Conservation (phyloP, 2,113 vertebrate species). For the Uropsilus gracilis region DNA sequence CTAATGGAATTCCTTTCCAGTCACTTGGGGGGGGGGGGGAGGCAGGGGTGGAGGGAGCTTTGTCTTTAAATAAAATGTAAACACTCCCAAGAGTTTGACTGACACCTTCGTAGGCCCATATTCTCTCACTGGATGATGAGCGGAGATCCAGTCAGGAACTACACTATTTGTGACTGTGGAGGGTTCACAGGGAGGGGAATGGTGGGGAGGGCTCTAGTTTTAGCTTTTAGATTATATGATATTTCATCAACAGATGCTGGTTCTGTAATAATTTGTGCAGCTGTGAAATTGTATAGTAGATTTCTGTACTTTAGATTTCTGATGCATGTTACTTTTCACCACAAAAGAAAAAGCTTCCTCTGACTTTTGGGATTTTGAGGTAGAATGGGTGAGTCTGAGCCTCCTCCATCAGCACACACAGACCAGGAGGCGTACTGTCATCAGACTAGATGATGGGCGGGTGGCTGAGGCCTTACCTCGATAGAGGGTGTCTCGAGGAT, state of each 20-base stretch:
- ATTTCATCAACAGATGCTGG: neutral
- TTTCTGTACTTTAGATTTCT: neutral
- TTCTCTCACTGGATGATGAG: neutral
- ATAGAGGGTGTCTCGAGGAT: conserved; percentile 90
- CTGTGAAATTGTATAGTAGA: neutral
- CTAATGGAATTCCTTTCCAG: neutral
- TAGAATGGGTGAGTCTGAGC: neutral
- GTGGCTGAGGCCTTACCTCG: conserved; percentile 82
- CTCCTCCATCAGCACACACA: neutral
- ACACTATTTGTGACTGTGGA: neutral
- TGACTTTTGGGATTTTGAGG: neutral
- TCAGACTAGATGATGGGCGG: accelerated
- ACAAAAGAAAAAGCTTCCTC: neutral
- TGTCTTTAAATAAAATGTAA: neutral
- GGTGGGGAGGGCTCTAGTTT: neutral
- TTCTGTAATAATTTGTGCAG: neutral
- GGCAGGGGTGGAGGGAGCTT: too few relatives aligned
- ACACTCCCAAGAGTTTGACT: neutral
- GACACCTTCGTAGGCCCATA: neutral
- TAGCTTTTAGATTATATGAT: neutral
- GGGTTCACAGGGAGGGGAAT: too few relatives aligned
- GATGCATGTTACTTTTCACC: neutral
- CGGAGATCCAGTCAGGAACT: neutral
- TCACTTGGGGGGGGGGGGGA: neutral
- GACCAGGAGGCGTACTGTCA: neutral